phyloP scores from a whole-genome alignment of 2,888 invertebrate genomes.

The Thumatha senex region DNA sequence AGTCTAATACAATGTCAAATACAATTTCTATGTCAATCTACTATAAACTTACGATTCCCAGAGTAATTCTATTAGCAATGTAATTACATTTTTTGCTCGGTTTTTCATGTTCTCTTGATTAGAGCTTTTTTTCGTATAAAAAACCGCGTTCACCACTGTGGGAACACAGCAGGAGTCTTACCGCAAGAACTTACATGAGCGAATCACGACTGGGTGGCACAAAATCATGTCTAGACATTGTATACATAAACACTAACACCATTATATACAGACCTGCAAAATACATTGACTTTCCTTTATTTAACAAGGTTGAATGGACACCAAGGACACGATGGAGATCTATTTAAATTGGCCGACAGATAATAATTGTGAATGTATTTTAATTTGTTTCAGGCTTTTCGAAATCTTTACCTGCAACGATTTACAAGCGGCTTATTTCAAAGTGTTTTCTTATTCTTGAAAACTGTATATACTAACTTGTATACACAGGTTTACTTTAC shows the following conservation, averaged over 20 bases:
- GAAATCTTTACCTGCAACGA: slow-evolving; percentile 48
- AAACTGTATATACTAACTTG: too few species aligned
- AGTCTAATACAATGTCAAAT: too few species aligned
- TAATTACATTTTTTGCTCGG: slow-evolving; percentile 14
- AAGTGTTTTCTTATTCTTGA: too few species aligned
- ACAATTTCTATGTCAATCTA: not conserved
- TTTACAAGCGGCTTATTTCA: slow-evolving; percentile 33
- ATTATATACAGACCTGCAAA: slow-evolving; percentile 57
- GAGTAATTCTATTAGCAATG: slow-evolving; percentile 4
- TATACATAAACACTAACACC: slow-evolving; percentile 53
- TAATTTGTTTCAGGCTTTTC: slow-evolving; percentile 45
- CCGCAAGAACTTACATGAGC: slow-evolving; percentile 57
- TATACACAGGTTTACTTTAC: slow-evolving; percentile 25
- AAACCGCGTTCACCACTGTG: slow-evolving; percentile 59
- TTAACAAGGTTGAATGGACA: slow-evolving; percentile 40
- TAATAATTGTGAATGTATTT: slow-evolving; percentile 50
- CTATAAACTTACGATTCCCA: not conserved
- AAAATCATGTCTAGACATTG: slow-evolving; percentile 76
- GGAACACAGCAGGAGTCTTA: slow-evolving; percentile 73
- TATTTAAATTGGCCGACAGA: slow-evolving; percentile 43
- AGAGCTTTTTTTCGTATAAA: slow-evolving; percentile 46
- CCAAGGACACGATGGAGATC: slow-evolving; percentile 32
- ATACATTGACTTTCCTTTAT: slow-evolving; percentile 56
- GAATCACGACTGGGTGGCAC: slow-evolving; percentile 61
- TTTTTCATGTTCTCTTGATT: slow-evolving; percentile 52